Conservation (phyloP, 2,888 invertebrate genomes). For the Mythimna vitellina region DNA sequence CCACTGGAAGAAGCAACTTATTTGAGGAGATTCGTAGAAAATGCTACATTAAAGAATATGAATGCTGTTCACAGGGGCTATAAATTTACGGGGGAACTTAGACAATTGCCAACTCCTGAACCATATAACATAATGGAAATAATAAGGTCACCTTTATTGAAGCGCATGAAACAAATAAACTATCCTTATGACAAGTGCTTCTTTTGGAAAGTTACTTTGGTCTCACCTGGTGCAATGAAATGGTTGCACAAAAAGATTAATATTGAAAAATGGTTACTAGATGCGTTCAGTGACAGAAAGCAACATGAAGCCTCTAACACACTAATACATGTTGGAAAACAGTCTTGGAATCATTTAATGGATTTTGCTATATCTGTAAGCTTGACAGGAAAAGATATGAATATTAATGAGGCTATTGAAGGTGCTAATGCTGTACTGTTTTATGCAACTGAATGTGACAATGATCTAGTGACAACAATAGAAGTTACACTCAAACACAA, state of each 20-base stretch:
- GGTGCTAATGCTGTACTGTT: conserved; percentile 85
- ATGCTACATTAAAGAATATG: conserved; percentile 81
- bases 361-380: conserved; percentile 87
- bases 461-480: conserved; percentile 72
- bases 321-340: conserved; percentile 82
- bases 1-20: conserved; percentile 79
- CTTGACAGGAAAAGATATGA: conserved; percentile 72
- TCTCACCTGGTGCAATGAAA: conserved; percentile 88
- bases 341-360: conserved; percentile 87
- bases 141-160: conserved; percentile 84
- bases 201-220: conserved; percentile 92
- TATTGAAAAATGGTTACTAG: conserved; percentile 85
- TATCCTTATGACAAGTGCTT: conserved; percentile 84
- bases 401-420: conserved; percentile 79
- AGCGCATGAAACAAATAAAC: conserved; percentile 87
- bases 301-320: conserved; percentile 77
- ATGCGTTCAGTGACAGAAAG: conserved; percentile 85
- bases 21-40: conserved; percentile 78
- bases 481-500: conserved; percentile 78
- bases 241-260: conserved; percentile 84
- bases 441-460: conserved; percentile 79
- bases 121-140: conserved; percentile 85
- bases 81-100: conserved; percentile 81
- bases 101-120: conserved; percentile 75
- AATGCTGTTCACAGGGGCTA: conserved; percentile 84